Conservation (phyloP, 1,140 invertebrate species). For the Physella acuta region DNA sequence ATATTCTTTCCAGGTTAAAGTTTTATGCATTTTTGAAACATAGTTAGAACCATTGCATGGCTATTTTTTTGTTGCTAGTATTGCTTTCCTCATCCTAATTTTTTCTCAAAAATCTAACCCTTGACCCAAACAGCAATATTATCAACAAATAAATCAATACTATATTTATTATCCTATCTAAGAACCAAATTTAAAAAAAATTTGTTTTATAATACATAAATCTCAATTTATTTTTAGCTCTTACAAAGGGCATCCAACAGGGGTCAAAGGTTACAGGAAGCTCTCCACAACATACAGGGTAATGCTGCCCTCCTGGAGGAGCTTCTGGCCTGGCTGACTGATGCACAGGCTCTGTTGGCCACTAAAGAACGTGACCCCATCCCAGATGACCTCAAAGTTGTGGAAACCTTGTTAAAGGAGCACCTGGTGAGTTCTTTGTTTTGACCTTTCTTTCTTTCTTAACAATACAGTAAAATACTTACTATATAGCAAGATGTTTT, state of each 20-base stretch:
- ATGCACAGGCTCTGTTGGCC: slow-evolving; percentile 83
- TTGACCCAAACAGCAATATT: no score
- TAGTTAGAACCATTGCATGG: no score
- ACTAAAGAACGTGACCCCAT: slow-evolving; percentile 85
- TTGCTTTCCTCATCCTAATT: no score
- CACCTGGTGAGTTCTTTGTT: slow-evolving; percentile 45
- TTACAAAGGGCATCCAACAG: slow-evolving; percentile 66
- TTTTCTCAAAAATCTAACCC: no score
- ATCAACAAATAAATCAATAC: no score
- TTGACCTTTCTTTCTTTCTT: slow-evolving; percentile 5
- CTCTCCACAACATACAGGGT: slow-evolving; percentile 64
- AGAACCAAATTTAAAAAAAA: neutral
- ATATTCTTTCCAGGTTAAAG: no score
- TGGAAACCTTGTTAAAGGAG: slow-evolving; percentile 56
- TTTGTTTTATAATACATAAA: neutral
- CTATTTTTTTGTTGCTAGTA: no score
- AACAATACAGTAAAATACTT: no score
- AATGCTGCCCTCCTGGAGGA: slow-evolving; percentile 79
- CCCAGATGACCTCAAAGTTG: slow-evolving; percentile 64
- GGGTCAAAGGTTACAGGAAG: slow-evolving; percentile 81
- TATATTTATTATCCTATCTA: neutral
- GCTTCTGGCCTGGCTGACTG: slow-evolving; percentile 85
- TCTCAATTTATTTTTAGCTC: slow-evolving; percentile 35
- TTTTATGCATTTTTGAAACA: no score
- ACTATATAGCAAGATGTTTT: no score